A percentile compares a stretch with the other conserved stretches of the same genome.
phyloP scores from a whole-genome alignment of 1,140 invertebrate species.

The Agraylea sexmaculata region DNA sequence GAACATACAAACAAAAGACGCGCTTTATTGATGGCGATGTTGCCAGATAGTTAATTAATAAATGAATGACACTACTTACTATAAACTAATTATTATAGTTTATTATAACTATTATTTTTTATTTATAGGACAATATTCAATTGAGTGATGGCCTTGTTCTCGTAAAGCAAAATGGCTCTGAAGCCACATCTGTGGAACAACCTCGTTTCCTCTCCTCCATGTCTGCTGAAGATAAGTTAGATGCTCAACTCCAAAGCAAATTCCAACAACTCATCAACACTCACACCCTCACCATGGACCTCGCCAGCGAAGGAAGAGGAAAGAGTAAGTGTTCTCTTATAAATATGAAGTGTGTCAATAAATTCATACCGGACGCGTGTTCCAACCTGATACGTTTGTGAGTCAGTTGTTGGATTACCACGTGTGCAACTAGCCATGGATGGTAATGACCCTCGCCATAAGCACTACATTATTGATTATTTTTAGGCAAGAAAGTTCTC shows the following conservation, averaged over 20 bases:
- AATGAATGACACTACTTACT: too few relatives aligned
- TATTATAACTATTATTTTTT: too few relatives aligned
- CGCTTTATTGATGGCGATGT: too few relatives aligned
- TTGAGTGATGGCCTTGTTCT: conserved; percentile 43
- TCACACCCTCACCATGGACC: conserved; percentile 36
- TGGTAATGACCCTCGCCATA: too few relatives aligned
- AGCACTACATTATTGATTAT: too few relatives aligned
- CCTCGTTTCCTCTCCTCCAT: conserved; percentile 37
- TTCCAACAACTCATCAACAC: conserved; percentile 38
- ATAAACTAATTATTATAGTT: too few relatives aligned
- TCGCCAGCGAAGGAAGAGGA: conserved; percentile 37
- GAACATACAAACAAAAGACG: too few relatives aligned
- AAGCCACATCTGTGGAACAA: conserved; percentile 29
- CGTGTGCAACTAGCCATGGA: too few relatives aligned
- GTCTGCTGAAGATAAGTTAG: conserved; percentile 36
- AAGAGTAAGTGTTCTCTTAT: conserved; percentile 30
- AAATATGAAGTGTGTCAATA: conserved; percentile 28
- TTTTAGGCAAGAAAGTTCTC: conserved; percentile 36
- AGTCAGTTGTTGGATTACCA: too few relatives aligned
- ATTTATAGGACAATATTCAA: conserved; percentile 41
- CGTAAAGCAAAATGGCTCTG: conserved; percentile 42
- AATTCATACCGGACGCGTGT: conserved; percentile 26
- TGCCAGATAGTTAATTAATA: too few relatives aligned
- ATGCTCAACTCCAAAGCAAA: conserved; percentile 33
- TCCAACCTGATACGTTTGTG: conserved; percentile 24